phyloP scores from a whole-genome alignment of 1,140 invertebrate genomes.

The Parasteatoda tepidariorum region DNA sequence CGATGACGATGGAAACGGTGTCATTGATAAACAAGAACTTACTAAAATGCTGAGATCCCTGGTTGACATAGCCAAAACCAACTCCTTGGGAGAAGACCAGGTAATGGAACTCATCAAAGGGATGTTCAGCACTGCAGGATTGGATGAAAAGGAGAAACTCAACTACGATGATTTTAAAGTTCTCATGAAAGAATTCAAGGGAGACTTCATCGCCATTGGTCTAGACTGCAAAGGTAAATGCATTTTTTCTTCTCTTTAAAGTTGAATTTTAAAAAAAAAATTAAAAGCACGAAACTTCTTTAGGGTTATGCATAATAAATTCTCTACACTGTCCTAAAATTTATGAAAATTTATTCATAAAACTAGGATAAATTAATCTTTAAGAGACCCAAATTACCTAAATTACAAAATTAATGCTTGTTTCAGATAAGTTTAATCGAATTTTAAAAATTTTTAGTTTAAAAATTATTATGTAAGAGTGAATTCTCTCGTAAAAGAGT shows the following conservation, averaged over 20 bases:
- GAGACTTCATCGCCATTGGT: slow-evolving; percentile 96
- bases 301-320: too few relatives aligned
- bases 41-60: slow-evolving; percentile 94
- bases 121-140: slow-evolving; percentile 92
- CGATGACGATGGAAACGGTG: slow-evolving; percentile 94
- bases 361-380: too few relatives aligned
- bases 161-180: slow-evolving; percentile 95
- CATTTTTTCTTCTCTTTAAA: background rate
- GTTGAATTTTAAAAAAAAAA: background rate
- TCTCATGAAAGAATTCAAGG: slow-evolving; percentile 98
- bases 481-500: too few relatives aligned
- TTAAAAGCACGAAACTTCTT: too few relatives aligned
- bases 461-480: too few relatives aligned
- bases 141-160: slow-evolving; percentile 90
- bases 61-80: slow-evolving; percentile 92
- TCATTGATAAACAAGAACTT: slow-evolving; percentile 93
- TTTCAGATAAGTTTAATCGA: too few relatives aligned
- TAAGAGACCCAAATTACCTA: too few relatives aligned
- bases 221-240: slow-evolving; percentile 87
- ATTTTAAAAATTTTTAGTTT: too few relatives aligned
- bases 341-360: too few relatives aligned
- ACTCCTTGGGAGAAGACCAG: slow-evolving; percentile 71
- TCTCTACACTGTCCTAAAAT: too few relatives aligned
- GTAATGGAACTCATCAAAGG: slow-evolving; percentile 93
- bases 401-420: too few relatives aligned